These are phyloP conservation scores for Cossypha caffra DNA, from an alignment of 2,797 vertebrate species.

Conservation along the genomic window DNA sequence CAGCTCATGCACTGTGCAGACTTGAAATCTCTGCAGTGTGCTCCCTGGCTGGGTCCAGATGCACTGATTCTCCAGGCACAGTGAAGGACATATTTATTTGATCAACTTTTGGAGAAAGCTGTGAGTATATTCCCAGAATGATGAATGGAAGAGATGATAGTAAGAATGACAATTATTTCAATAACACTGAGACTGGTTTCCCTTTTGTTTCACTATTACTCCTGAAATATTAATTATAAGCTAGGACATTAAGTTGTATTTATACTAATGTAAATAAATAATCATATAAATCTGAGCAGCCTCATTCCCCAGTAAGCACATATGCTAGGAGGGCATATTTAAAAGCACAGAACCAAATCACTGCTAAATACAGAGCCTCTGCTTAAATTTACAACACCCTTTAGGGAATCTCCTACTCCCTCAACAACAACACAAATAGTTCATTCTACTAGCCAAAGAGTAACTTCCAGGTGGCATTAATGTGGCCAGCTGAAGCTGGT, in stretches of 20 bases:
- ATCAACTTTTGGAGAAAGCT: background rate
- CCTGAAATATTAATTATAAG: background rate
- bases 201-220: background rate
- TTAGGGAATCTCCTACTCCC: background rate
- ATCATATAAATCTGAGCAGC: background rate
- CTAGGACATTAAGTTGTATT: background rate
- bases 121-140: background rate
- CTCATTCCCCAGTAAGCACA: background rate
- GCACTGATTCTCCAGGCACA: background rate
- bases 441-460: background rate
- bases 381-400: background rate
- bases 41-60: background rate
- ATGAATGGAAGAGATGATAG: background rate
- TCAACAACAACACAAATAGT: background rate
- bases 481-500: background rate
- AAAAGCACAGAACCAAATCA: background rate
- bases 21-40: conserved; percentile 14
- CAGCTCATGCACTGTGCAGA: background rate
- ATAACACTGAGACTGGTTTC: background rate
- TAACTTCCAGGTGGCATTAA: background rate
- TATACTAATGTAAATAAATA: background rate
- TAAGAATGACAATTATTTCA: background rate
- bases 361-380: background rate
- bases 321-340: background rate
- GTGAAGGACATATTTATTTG: conserved; percentile 20